phyloP scores from a whole-genome alignment of 37 sponge, comb jelly and placozoan species.

The Diacarnus erythraeanus region DNA sequence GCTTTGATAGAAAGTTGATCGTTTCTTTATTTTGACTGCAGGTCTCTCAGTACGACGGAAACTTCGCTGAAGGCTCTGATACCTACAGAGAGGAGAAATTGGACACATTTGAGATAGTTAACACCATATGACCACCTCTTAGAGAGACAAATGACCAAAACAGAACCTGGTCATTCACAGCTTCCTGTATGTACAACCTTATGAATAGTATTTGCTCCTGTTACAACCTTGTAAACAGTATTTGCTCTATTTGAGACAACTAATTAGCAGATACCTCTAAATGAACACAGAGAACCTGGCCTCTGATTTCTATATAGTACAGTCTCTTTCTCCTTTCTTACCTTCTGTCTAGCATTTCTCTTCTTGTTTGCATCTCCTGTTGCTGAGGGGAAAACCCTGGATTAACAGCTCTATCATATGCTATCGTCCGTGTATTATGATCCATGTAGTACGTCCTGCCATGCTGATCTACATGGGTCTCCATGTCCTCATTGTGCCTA shows the following conservation, averaged over 20 bases:
- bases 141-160: too few species aligned
- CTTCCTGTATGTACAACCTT: too few species aligned
- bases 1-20: neutral
- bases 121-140: too few species aligned
- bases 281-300: too few species aligned
- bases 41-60: conserved; percentile 22
- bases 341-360: conserved; percentile 68
- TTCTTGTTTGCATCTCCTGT: neutral
- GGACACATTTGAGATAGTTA: too few species aligned
- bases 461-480: conserved; percentile 49
- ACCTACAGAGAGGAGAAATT: conserved; percentile 17
- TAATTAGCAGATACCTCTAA: too few species aligned
- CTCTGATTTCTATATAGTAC: too few species aligned
- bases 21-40: neutral
- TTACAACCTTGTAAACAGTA: too few species aligned
- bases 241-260: too few species aligned
- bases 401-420: conserved; percentile 3
- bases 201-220: too few species aligned
- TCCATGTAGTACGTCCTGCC: conserved; percentile 66
- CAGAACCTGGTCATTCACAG: too few species aligned
- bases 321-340: neutral
- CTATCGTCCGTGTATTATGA: conserved; percentile 49
- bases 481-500: neutral
- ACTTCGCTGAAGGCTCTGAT: conserved; percentile 53
- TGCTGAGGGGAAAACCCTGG: neutral